These are phyloP conservation scores for Watsonalla cultraria DNA, from an alignment of 2,888 invertebrate genomes.

Conservation along the genomic window DNA sequence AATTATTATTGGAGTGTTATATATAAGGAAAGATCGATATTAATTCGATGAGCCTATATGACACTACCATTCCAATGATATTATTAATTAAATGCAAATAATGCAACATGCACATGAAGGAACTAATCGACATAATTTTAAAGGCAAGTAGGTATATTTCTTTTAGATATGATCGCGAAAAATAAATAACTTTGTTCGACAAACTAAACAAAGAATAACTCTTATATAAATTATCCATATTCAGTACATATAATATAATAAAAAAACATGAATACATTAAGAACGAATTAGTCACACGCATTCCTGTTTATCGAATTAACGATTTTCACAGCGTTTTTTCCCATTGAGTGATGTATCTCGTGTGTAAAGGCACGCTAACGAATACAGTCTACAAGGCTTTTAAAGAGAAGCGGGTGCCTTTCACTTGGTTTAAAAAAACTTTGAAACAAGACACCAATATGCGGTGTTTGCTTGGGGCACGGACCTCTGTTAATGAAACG, in stretches of 20 bases:
- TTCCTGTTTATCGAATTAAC: constrained; percentile 2
- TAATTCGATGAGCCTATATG: no score
- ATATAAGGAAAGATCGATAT: no score
- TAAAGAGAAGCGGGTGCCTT: constrained; percentile 68
- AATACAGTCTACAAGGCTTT: constrained; percentile 67
- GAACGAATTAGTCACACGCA: constrained; percentile 15
- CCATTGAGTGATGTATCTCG: constrained; percentile 45
- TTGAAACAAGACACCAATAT: constrained; percentile 69
- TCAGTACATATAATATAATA: no score
- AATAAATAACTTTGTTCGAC: no score
- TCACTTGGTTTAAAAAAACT: constrained; percentile 60
- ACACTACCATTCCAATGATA: no score
- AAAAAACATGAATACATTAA: background rate
- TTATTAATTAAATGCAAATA: no score
- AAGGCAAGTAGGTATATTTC: no score
- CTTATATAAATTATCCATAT: no score
- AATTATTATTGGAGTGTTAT: background rate
- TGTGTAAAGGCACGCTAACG: constrained; percentile 56
- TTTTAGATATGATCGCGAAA: no score
- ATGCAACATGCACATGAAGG: no score
- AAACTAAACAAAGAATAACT: no score
- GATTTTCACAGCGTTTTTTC: constrained; percentile 25
- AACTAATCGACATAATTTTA: no score
- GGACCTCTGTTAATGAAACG: constrained; percentile 61
- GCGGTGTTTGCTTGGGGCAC: constrained; percentile 53